Evolutionary conservation across 2,888 invertebrate genomes (phyloP), one percentile per base, ranked within the genome.

Genomic region (Acanthacorydalis orientalis): DNA sequence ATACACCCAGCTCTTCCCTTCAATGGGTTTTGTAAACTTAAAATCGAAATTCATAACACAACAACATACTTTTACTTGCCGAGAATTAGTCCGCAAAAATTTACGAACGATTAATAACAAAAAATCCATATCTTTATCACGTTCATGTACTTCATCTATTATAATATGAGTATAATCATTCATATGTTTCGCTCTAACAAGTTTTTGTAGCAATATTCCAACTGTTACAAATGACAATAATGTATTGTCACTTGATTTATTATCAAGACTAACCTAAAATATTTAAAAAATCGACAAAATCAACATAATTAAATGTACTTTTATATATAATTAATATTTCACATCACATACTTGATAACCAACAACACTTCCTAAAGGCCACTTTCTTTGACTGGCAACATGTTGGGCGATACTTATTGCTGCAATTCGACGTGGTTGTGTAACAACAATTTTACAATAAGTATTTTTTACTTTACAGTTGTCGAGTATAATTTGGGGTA

Each of bases 401-500:
- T 92, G 72, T 53, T 75, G 77, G 0, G 95, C 85, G 49, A 96
- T 83, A 55, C 88, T 89, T 45, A 87, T 82, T 11, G 96, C 93
- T 7, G 95, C 96, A 55, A 97, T 90, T 57, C 88, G 77, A 48
- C 96, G 74, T 0, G 96, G 96, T 60, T 96, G 95, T 0, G 96
- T 96, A 0, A 95, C 89, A 40, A 86, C 69, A 52, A 96, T 90
- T 62, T 89, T 92, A 59, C 91, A 91, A 44, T 75, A 74, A 47
- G 69, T 68, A 23, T 73, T 72, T 31, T 72, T 70, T 43, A 73
- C 68, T 47, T 72, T 77, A 53, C 76, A 77, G 54, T 83, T 74
- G 55, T 95, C 89, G n/a, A 95, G 66, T 52, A 96, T 88, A 68
- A 82, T 92, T 62, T 95, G 95, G 0, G 95, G 92, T 1, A 90